Base-by-base conservation (phyloP, 2,888 invertebrate species). In the Rambutsinella grinnellia region DNA sequence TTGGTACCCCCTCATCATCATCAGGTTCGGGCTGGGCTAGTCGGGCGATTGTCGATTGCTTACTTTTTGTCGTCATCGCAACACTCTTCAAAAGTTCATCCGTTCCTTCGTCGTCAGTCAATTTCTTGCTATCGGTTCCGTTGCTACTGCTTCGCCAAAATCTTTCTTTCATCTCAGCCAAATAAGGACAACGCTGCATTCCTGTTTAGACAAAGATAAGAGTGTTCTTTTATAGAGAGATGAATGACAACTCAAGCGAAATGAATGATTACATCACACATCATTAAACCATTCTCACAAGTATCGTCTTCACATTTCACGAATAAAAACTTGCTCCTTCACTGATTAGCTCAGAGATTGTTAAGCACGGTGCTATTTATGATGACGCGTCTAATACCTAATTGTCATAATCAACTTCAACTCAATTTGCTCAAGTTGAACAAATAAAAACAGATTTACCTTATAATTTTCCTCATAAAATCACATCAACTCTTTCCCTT, bases 161-260 rank as follows among this genome's bases (percentile, higher is more conserved):
- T 82, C 84, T 75, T 76, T 84, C 83, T 82, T 82, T 84, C 84
- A 84, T 84, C 78, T 84, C 84, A 82, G 82, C 78, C 80, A 84
- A 81, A 81, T 84, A 84, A 69, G 84, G 84, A 77, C 84, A 84
- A 80, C 84, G 83, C 83, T 84, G 84, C 84, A 84, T 84, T 83
- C 84, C 84, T 84, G 47, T 23, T 57, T 21, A 44, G 15, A 15
- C 27, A 36, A 67, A 44, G 24, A 57, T 70, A 63, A 69, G 57
- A 65, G 13, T 8, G 36, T 23, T 44, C 17, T 24, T 56, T 44
- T 51, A 23, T 60, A 36, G n/a, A n/a, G n/a, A n/a, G n/a, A n/a
- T n/a, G n/a, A n/a, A n/a, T n/a, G n/a, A n/a, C n/a, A n/a, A n/a
- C n/a, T n/a, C n/a, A 67, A 47, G 15, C 46, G 57, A 26, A 2